Evolutionary conservation across 64 coral and sea anemone species (phyloP).

Genomic region (Pocillopora verrucosa): DNA sequence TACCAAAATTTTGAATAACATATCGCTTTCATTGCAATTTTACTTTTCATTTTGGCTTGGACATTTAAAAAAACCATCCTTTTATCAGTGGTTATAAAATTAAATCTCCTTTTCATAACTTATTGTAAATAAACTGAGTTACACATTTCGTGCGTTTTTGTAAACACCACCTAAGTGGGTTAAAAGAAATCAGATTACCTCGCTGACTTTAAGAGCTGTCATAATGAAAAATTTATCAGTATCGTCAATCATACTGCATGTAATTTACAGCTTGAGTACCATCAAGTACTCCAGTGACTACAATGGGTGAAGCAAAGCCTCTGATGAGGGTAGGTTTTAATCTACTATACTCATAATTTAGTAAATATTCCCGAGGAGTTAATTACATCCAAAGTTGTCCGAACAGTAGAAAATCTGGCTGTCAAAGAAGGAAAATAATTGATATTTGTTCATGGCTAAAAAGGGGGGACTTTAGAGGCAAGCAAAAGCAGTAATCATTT

Average conservation of each 20-base stretch:
- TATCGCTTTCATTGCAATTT: too few species aligned
- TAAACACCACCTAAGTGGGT: not conserved
- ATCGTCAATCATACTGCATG: too few species aligned
- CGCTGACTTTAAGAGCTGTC: not conserved
- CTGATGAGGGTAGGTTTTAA: not conserved
- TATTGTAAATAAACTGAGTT: not conserved
- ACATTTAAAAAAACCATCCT: not conserved
- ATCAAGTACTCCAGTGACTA: not conserved
- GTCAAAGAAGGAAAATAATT: too few species aligned
- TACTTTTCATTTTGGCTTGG: too few species aligned
- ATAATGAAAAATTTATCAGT: too few species aligned
- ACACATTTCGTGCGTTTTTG: not conserved
- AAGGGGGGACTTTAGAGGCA: too few species aligned
- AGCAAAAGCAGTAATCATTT: too few species aligned
- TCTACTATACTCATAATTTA: not conserved
- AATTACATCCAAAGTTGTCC: too few species aligned
- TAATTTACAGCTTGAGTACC: too few species aligned
- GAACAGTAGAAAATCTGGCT: too few species aligned
- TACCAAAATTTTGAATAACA: too few species aligned
- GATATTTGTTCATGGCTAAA: too few species aligned
- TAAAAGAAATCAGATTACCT: not conserved
- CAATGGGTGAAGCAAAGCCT: not conserved
- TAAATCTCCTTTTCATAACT: not conserved
- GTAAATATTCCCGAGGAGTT: not conserved
- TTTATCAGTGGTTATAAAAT: not conserved